Evolutionary conservation across 1,140 invertebrate species (phyloP).

Genomic region (Metaphire vulgaris): DNA sequence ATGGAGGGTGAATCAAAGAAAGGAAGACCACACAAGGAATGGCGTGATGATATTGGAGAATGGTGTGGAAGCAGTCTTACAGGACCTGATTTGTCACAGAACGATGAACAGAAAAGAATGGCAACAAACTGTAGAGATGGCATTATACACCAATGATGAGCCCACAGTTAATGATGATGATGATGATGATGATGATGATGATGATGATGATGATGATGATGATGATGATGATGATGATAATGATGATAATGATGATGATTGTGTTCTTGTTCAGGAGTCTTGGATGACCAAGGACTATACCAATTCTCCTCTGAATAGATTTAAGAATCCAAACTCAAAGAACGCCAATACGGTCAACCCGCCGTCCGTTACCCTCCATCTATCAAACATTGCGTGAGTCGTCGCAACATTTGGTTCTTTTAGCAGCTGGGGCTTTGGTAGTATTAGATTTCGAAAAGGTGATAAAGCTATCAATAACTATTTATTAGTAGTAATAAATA

Average conservation of each 20-base stretch:
- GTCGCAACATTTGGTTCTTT: too few species aligned
- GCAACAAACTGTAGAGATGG: too few species aligned
- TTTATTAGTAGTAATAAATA: too few species aligned
- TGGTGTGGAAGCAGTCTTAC: too few species aligned
- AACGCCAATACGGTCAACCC: conserved; percentile 99
- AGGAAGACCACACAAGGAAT: too few species aligned
- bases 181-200: neutral
- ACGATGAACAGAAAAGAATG: too few species aligned
- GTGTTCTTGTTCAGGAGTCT: conserved; percentile 69
- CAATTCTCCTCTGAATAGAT: conserved; percentile 90
- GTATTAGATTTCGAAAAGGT: too few species aligned
- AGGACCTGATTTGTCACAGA: too few species aligned
- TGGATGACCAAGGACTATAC: conserved; percentile 96
- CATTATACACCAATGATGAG: neutral
- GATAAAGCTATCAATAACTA: too few species aligned
- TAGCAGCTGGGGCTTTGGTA: too few species aligned
- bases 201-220: neutral
- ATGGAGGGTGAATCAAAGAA: too few species aligned
- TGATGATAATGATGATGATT: neutral
- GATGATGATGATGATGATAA: neutral
- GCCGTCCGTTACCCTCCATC: conserved; percentile 91
- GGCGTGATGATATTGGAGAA: too few species aligned
- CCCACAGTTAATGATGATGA: neutral
- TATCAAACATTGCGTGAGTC: conserved; percentile 90
- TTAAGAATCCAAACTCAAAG: conserved; percentile 98